phyloP scores from a whole-genome alignment of 2,797 vertebrate species.

The Sphaeramia orbicularis region DNA sequence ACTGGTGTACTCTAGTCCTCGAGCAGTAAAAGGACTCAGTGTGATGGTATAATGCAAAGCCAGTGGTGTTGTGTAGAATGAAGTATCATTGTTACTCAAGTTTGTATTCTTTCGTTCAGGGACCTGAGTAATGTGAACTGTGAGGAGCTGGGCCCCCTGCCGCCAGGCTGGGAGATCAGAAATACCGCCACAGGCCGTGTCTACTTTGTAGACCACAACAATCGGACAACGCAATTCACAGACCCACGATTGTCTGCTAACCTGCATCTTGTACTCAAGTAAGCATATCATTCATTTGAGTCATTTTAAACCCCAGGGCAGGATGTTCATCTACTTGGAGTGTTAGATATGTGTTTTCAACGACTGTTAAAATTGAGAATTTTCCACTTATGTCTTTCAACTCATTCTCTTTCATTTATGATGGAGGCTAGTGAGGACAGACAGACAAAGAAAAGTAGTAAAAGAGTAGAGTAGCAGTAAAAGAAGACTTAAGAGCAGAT shows the following conservation, averaged over 20 bases:
- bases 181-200: constrained; percentile 96
- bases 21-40: too few species aligned
- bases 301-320: background rate
- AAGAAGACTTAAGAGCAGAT: background rate
- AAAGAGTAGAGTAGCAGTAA: background rate
- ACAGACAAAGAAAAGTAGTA: background rate
- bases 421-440: background rate
- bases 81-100: background rate
- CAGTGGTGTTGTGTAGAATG: background rate
- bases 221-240: constrained; percentile 97
- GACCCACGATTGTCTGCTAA: constrained; percentile 96
- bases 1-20: too few species aligned
- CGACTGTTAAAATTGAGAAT: background rate
- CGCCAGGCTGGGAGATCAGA: constrained; percentile 97
- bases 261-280: constrained; percentile 96
- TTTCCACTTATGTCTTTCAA: background rate
- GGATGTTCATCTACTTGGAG: background rate
- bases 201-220: constrained; percentile 99
- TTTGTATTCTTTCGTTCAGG: constrained; percentile 76
- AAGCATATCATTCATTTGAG: constrained; percentile 67
- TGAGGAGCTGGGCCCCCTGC: constrained; percentile 96
- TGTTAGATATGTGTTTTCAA: constrained; percentile 6
- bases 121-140: constrained; percentile 98
- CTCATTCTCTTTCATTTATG: background rate
- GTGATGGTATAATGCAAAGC: too few species aligned